These are phyloP conservation scores for Periophthalmus modestus DNA, from an alignment of 2,113 vertebrate species.

Conservation along the genomic window DNA sequence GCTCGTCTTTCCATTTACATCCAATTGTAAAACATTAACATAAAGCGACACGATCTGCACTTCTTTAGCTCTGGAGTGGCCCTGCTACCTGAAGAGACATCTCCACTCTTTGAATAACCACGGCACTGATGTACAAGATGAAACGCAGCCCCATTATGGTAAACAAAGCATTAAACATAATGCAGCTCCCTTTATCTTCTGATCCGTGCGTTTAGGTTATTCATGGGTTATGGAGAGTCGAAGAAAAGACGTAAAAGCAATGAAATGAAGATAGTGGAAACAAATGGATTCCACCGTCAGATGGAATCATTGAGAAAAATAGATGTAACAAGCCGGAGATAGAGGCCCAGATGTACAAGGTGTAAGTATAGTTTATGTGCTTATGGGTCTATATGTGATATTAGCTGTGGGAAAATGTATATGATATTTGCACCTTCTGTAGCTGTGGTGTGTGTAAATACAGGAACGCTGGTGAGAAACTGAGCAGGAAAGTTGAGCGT, in stretches of 20 bases:
- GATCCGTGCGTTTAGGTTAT: slow-evolving; percentile 14
- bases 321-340: slow-evolving; percentile 42
- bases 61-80: background rate
- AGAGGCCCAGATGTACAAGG: slow-evolving; percentile 29
- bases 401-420: slow-evolving; percentile 1
- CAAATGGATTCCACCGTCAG: slow-evolving; percentile 30
- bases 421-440: slow-evolving; percentile 12
- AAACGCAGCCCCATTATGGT: slow-evolving; percentile 17
- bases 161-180: slow-evolving; percentile 22
- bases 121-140: background rate
- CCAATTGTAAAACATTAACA: background rate
- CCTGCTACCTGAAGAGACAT: slow-evolving; percentile 1
- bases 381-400: slow-evolving; percentile 1
- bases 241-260: slow-evolving; percentile 13
- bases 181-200: slow-evolving; percentile 10
- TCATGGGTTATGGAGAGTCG: slow-evolving; percentile 8
- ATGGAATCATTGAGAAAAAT: slow-evolving; percentile 40
- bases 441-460: background rate
- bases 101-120: background rate
- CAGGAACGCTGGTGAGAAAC: slow-evolving; percentile 8
- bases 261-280: slow-evolving; percentile 40
- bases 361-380: slow-evolving; percentile 22
- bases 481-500: slow-evolving; percentile 45
- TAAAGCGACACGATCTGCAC: slow-evolving; percentile 1
- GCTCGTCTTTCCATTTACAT: background rate